Evolutionary conservation across 2,888 invertebrate genomes (phyloP).

Genomic region (Drosophila acutilabella): DNA sequence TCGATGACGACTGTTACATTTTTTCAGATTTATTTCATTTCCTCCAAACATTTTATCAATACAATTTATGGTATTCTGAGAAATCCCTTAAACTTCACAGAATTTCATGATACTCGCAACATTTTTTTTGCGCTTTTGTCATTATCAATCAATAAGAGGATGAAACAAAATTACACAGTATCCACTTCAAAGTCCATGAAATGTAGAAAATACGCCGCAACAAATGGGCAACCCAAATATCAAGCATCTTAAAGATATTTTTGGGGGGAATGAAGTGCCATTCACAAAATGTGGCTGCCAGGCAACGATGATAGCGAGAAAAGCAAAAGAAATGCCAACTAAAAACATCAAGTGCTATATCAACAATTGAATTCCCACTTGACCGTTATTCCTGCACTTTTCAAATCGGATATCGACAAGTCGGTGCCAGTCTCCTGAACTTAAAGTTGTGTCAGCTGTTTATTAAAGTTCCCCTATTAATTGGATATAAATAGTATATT

Average conservation of each 20-base stretch:
- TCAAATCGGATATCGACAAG: neutral
- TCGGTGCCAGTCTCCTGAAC: neutral
- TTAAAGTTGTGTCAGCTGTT: constrained; percentile 12
- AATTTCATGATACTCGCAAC: constrained; percentile 12
- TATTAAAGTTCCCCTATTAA: constrained; percentile 4
- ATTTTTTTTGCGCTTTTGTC: constrained; percentile 7
- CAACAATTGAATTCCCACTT: constrained; percentile 49
- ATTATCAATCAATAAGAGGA: constrained; percentile 45
- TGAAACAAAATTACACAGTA: constrained; percentile 12
- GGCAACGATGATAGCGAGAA: constrained; percentile 38
- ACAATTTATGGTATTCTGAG: neutral
- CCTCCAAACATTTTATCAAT: neutral
- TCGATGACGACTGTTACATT: neutral
- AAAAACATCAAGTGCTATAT: constrained; percentile 45
- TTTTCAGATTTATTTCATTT: neutral
- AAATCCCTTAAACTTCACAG: constrained; percentile 11
- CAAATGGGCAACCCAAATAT: constrained; percentile 20
- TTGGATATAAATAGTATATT: too few species aligned
- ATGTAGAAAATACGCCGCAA: constrained; percentile 22
- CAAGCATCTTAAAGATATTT: constrained; percentile 53
- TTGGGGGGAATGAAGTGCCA: constrained; percentile 17
- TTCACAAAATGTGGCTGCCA: constrained; percentile 33
- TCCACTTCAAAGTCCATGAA: constrained; percentile 32
- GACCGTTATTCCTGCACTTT: constrained; percentile 13
- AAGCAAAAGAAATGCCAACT: constrained; percentile 33